Evolutionary conservation across 2,113 vertebrate genomes (phyloP).

Genomic region (Charadrius vociferus): DNA sequence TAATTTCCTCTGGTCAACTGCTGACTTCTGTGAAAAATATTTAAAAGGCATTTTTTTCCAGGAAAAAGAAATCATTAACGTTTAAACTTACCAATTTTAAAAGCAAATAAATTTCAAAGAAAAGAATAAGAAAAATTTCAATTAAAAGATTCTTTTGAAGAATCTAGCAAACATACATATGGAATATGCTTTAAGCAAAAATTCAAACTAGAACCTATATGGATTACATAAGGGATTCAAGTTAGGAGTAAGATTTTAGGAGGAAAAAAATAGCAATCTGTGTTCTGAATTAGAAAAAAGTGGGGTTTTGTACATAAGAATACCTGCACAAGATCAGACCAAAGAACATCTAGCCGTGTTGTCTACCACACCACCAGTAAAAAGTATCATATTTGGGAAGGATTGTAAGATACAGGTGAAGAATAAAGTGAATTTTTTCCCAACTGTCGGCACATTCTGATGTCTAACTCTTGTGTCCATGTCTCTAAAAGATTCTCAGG

Average conservation of each 20-base stretch:
- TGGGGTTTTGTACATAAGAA: not conserved
- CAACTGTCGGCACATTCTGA: not conserved
- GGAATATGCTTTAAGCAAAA: not conserved
- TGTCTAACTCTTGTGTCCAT: not conserved
- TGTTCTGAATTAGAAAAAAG: not conserved
- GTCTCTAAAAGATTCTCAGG: not conserved
- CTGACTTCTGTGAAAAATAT: not conserved
- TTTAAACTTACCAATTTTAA: not conserved
- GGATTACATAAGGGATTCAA: not conserved
- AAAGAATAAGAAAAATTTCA: not conserved
- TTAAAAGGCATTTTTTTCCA: not conserved
- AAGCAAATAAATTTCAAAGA: not conserved
- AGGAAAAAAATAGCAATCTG: not conserved
- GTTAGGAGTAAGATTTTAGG: not conserved
- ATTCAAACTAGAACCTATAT: not conserved
- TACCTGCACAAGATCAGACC: not conserved
- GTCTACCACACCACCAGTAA: not conserved
- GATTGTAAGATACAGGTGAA: not conserved
- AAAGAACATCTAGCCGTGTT: not conserved
- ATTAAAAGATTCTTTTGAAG: not conserved
- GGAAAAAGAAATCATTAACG: not conserved
- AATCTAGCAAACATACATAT: not conserved
- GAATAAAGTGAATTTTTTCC: not conserved
- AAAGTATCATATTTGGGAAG: not conserved
- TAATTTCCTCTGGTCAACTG: not conserved